Conservation (phyloP, 1,140 invertebrate species). For the Cydia pomonella region DNA sequence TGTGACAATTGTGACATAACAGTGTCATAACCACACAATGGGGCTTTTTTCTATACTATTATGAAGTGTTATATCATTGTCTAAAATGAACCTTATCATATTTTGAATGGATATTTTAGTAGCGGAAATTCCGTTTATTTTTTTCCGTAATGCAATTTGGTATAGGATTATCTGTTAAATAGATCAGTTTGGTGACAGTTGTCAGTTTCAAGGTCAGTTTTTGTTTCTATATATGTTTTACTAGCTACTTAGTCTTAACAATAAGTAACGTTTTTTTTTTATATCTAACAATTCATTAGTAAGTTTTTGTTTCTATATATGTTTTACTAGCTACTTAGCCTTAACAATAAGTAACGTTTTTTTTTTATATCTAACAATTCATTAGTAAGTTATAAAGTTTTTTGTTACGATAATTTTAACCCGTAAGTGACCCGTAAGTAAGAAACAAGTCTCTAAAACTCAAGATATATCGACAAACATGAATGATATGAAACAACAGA, state of each 20-base stretch:
- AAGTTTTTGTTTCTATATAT: not conserved
- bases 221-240: not conserved
- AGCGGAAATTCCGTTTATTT: not conserved
- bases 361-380: too few species aligned
- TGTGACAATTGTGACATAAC: not conserved
- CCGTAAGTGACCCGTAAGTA: too few species aligned
- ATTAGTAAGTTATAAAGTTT: not conserved
- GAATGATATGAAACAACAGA: too few species aligned
- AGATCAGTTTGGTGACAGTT: not conserved
- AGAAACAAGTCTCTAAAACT: too few species aligned
- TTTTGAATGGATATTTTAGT: not conserved
- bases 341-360: too few species aligned
- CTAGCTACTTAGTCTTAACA: not conserved
- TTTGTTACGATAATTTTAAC: too few species aligned
- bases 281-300: not conserved
- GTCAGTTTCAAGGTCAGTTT: not conserved
- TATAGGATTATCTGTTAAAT: not conserved
- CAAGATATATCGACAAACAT: too few species aligned
- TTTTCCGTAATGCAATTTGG: not conserved
- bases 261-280: too few species aligned
- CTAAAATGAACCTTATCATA: not conserved
- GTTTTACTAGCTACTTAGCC: not conserved
- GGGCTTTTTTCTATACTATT: not conserved
- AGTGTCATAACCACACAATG: slow-evolving; percentile 5
- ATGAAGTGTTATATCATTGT: slow-evolving; percentile 5